A percentile compares a stretch with the other conserved stretches of the same genome.
phyloP scores from a whole-genome alignment of 2,888 invertebrate species.

The Isotomurus palustris region DNA sequence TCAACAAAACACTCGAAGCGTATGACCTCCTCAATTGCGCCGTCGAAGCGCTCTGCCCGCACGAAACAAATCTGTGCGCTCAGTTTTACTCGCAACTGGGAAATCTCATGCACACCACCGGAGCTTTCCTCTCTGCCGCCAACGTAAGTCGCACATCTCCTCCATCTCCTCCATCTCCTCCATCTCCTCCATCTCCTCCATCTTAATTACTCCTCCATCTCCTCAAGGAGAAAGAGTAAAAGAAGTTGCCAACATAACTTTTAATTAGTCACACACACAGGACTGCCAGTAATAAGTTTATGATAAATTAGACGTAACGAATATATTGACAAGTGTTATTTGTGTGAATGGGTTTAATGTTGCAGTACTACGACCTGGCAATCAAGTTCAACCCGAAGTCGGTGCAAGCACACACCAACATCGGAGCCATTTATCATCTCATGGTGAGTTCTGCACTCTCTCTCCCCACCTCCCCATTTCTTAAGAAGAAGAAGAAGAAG shows the following conservation, averaged over 20 bases:
- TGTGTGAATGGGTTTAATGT: no score
- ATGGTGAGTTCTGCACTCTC: conserved; percentile 31
- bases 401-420: conserved; percentile 41
- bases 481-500: no score
- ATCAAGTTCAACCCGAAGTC: conserved; percentile 38
- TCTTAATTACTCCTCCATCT: not conserved
- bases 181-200: not conserved
- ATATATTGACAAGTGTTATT: no score
- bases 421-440: conserved; percentile 44
- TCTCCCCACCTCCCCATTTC: not conserved
- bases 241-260: not conserved
- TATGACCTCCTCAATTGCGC: conserved; percentile 37
- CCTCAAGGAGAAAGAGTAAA: not conserved
- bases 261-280: not conserved
- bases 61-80: conserved; percentile 37
- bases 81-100: conserved; percentile 42
- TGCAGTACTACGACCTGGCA: conserved; percentile 40
- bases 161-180: not conserved
- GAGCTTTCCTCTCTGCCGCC: conserved; percentile 37
- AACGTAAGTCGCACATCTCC: conserved; percentile 28
- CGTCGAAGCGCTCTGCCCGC: conserved; percentile 36
- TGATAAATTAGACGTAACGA: no score
- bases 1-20: conserved; percentile 39
- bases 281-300: not conserved
- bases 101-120: conserved; percentile 42